Base-by-base conservation (phyloP, 2,888 invertebrate genomes). In the Pristionchus exspectatus region DNA sequence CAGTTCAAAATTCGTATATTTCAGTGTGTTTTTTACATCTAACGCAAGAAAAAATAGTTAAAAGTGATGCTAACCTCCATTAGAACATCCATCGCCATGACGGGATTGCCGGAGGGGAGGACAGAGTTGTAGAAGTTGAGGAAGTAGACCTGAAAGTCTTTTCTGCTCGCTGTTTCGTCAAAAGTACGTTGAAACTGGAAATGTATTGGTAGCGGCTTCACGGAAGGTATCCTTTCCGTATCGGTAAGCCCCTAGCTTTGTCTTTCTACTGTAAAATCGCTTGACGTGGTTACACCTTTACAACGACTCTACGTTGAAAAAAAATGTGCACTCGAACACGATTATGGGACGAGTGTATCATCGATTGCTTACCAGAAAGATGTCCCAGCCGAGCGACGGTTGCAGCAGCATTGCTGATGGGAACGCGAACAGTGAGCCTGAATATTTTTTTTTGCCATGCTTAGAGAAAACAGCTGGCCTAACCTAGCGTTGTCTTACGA, bases 61-160 rank as follows among this genome's bases (percentile, higher is more conserved):
- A 38, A 38, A 38, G 5, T 5, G 38, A 38, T 38, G 38, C 38
- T 38, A 38, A 83, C 83, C 54, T 84, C 84, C 84, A 84, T 84
- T 18, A 84, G 27, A 14, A 84, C 84, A 10, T 84, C 84, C 84
- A 84, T 84, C 0, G 84, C 84, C 59, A 84, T 56, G 21, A 84
- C 84, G n/a, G 18, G 16, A 56, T 84, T 84, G 84, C 84, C 84
- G 0, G 84, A 54, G 16, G 84, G 56, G 7, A 84, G 30, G 21
- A 84, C 16, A 2, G 77, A 21, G n/a, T 38, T 77, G 77, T 44
- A 77, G 44, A 77, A 77, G 77, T 77, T 77, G 77, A 77, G 77
- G 77, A 77, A 77, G 77, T 77, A 77, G 24, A 77, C 77, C 77
- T 77, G 44, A 1, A 2, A 59, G 21, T 18, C 21, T 1, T 21